These are phyloP conservation scores for Tetropium fuscum DNA, from an alignment of 2,888 invertebrate species.

Conservation along the genomic window DNA sequence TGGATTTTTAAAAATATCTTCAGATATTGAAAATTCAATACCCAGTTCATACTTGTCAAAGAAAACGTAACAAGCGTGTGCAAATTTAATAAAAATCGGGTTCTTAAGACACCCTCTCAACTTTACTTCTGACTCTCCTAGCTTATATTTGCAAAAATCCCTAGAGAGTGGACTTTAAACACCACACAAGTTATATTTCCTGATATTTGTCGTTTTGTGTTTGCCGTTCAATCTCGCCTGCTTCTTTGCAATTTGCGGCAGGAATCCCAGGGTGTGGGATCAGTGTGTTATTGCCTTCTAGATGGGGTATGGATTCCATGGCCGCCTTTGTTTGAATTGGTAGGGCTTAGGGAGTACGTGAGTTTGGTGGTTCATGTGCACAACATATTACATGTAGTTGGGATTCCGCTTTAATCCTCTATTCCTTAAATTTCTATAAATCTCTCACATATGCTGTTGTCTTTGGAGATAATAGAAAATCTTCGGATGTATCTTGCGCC, in stretches of 20 bases:
- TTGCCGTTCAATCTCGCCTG: slow-evolving; percentile 45
- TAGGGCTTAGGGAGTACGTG: slow-evolving; percentile 40
- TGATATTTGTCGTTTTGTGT: slow-evolving; percentile 46
- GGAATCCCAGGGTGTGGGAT: slow-evolving; percentile 43
- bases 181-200: slow-evolving; percentile 41
- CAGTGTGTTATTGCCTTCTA: slow-evolving; percentile 38
- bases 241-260: slow-evolving; percentile 44
- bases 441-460: slow-evolving; percentile 23
- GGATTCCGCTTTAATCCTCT: slow-evolving; percentile 25
- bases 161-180: slow-evolving; percentile 43
- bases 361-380: slow-evolving; percentile 42
- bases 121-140: slow-evolving; percentile 21
- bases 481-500: slow-evolving; percentile 2
- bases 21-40: too few species aligned
- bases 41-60: too few species aligned
- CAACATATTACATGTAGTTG: slow-evolving; percentile 33
- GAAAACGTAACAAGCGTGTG: too few species aligned
- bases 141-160: slow-evolving; percentile 31
- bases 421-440: slow-evolving; percentile 25
- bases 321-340: slow-evolving; percentile 40
- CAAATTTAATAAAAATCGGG: too few species aligned
- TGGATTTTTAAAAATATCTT: too few species aligned
- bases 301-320: slow-evolving; percentile 31
- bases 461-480: slow-evolving; percentile 25
- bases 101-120: too few species aligned